Conservation (phyloP, 2,888 invertebrate species). For the Nemotelus nigrinus region DNA sequence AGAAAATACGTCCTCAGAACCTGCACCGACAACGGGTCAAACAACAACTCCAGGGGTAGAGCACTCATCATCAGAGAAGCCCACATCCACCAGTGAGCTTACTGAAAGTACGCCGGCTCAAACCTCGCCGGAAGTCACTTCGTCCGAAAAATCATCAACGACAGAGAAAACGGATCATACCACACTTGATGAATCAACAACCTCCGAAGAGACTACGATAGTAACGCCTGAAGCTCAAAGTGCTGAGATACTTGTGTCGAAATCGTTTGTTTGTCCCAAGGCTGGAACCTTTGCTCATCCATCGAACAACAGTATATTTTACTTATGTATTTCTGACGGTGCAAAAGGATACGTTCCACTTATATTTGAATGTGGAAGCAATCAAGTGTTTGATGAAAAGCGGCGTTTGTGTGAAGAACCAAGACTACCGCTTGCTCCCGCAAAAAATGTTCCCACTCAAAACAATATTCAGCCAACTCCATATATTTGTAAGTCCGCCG, state of each 20-base stretch:
- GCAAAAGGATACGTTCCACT: slow-evolving; percentile 7
- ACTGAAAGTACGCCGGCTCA: background rate
- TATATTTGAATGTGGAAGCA: slow-evolving; percentile 16
- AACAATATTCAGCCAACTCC: background rate
- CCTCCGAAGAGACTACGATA: background rate
- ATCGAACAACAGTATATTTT: slow-evolving; percentile 7
- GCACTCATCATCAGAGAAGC: background rate
- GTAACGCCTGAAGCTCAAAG: background rate
- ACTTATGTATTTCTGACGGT: slow-evolving; percentile 22
- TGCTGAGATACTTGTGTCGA: background rate
- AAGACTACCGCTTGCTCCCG: background rate
- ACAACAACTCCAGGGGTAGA: background rate
- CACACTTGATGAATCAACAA: background rate
- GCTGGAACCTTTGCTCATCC: slow-evolving; percentile 26
- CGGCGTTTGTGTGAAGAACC: background rate
- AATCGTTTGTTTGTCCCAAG: background rate
- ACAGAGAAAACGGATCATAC: slow-evolving; percentile 3
- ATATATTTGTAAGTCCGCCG: slow-evolving; percentile 22
- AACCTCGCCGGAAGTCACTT: background rate
- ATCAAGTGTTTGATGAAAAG: slow-evolving; percentile 16
- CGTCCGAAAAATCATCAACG: background rate
- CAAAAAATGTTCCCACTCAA: background rate
- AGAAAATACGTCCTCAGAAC: background rate
- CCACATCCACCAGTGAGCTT: background rate
- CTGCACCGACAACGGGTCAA: background rate